Conservation (phyloP, 1,140 invertebrate genomes). For the Nasonia giraulti region DNA sequence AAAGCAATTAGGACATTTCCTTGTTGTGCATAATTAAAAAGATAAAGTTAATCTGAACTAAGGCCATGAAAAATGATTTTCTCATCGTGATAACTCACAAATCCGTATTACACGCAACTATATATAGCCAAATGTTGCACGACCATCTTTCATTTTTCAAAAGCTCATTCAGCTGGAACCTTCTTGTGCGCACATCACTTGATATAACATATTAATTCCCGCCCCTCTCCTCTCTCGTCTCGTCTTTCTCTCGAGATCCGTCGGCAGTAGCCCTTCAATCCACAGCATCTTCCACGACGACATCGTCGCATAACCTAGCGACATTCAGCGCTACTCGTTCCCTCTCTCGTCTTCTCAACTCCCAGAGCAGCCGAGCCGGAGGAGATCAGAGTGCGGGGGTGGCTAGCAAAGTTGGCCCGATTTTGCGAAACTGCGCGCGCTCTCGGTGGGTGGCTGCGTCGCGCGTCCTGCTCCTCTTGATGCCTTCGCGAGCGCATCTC, state of each 20-base stretch:
- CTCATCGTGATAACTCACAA: neutral
- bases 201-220: neutral
- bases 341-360: conserved; percentile 1
- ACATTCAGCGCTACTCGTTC: neutral
- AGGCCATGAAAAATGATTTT: too few relatives aligned
- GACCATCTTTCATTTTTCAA: neutral
- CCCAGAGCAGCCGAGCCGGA: neutral
- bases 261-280: neutral
- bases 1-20: neutral
- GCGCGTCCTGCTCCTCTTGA: neutral
- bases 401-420: conserved; percentile 10
- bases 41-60: neutral
- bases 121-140: neutral
- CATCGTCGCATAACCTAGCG: neutral
- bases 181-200: neutral
- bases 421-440: conserved; percentile 31
- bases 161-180: neutral
- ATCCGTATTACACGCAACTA: neutral
- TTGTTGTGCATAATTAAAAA: neutral
- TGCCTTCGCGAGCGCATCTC: conserved; percentile 4
- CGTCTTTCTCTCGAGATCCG: neutral
- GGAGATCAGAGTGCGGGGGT: neutral
- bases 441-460: neutral
- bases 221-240: neutral
- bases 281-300: neutral